phyloP scores from a whole-genome alignment of 2,797 vertebrate species.

The Amniataba percoides region DNA sequence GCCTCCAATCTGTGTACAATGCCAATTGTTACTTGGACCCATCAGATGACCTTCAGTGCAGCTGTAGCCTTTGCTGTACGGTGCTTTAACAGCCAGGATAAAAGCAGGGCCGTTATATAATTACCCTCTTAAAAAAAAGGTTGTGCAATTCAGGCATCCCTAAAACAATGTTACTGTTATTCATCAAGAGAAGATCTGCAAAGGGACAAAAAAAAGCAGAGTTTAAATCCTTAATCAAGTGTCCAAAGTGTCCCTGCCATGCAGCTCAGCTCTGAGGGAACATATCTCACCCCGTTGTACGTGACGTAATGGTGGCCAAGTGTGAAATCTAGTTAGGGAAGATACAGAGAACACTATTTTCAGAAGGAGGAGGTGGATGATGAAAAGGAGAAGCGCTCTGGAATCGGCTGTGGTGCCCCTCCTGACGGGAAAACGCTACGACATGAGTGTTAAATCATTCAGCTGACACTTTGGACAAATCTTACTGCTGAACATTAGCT shows the following conservation, averaged over 20 bases:
- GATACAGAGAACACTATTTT: constrained; percentile 9
- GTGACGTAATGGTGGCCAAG: not conserved
- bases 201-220: not conserved
- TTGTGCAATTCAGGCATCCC: constrained; percentile 12
- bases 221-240: not conserved
- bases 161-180: constrained; percentile 7
- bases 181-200: not conserved
- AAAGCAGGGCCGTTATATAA: constrained; percentile 30
- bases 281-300: not conserved
- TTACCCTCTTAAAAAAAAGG: not conserved
- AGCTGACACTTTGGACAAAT: not conserved
- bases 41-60: constrained; percentile 80
- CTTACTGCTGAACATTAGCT: not conserved
- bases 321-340: constrained; percentile 32
- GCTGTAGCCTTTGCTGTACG: constrained; percentile 59
- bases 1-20: constrained; percentile 69
- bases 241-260: not conserved
- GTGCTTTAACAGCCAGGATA: constrained; percentile 35
- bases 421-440: not conserved
- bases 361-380: constrained; percentile 11
- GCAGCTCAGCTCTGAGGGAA: constrained; percentile 6
- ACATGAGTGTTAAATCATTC: not conserved
- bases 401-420: not conserved
- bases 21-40: constrained; percentile 77
- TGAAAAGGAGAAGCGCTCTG: constrained; percentile 15